Evolutionary conservation across 1,140 invertebrate genomes (phyloP), one percentile per base, ranked within the genome.

Genomic region (Pollicipes pollicipes): DNA sequence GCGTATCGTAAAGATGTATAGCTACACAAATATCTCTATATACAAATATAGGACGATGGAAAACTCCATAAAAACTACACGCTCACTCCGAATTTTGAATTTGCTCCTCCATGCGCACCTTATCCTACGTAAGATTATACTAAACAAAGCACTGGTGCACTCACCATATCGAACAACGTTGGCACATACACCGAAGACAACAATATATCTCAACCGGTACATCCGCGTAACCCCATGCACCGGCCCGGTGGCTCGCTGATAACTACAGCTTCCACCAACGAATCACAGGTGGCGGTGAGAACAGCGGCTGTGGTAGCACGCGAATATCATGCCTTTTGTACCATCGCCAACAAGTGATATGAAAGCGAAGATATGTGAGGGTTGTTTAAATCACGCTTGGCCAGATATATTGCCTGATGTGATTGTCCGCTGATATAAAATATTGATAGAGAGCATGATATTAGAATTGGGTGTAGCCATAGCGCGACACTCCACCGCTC

Each of bases 51-150:
- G 45, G 13, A 58, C 45, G 45, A 58, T 58, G 45, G 45, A 58
- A 58, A 58, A 58, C 45, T 58, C 45, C 45, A 58, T 58, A 58
- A 58, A 58, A 58, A 58, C 45, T 58, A 58, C 45, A 58, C 45
- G 45, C 45, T 58, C 45, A 58, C 45, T 58, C 45, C 45, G 45
- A 58, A 58, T 58, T 58, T 58, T 58, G 45, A 58, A 58, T 58
- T 58, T 58, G 45, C 21, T 58, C 45, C 45, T 58, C 21, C 17
- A 21, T 21, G 17, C 45, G 45, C 17, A 10, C 21, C 45, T 58
- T 58, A 58, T 21, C 45, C 24, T 58, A 58, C 45, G 24, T 58
- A 58, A n/a, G 45, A 3, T 58, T 58, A 21, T 58, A 58, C 45
- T 58, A 58, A 58, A 58, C 45, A 21, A 58, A 58, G 45, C 45